Conservation (phyloP, 2,797 vertebrate genomes). For the Sibirionetta formosa region DNA sequence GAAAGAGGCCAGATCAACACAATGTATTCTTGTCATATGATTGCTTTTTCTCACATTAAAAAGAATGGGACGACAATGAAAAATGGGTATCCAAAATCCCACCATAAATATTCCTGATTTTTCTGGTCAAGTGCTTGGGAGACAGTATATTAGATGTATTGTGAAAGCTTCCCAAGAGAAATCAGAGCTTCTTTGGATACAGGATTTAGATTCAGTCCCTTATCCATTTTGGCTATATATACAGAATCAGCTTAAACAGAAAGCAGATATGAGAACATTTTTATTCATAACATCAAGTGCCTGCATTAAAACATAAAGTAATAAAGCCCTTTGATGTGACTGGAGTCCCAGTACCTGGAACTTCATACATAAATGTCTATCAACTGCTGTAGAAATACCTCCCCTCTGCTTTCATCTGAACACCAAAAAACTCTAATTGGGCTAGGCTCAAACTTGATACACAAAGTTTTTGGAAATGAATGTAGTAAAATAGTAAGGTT, state of each 20-base stretch:
- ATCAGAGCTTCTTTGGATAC: neutral
- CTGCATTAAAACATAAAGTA: neutral
- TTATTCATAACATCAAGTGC: neutral
- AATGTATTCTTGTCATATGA: neutral
- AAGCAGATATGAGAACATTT: neutral
- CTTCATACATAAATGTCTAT: neutral
- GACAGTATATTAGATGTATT: neutral
- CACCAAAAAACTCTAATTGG: neutral
- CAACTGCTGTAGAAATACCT: neutral
- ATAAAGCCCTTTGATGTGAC: neutral
- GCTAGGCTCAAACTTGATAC: neutral
- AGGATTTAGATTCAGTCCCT: neutral
- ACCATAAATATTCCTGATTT: neutral
- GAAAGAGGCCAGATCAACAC: neutral
- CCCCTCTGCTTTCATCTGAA: neutral
- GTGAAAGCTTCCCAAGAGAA: neutral
- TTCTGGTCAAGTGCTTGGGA: neutral
- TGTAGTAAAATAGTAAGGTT: no score
- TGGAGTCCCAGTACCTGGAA: neutral
- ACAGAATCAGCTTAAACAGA: neutral
- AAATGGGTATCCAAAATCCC: neutral
- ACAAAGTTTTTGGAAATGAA: neutral
- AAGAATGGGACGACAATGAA: neutral
- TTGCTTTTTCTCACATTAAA: neutral
- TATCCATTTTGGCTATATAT: neutral